Evolutionary conservation across 2,888 invertebrate genomes (phyloP).

Genomic region (Dorcus parallelipipedus): DNA sequence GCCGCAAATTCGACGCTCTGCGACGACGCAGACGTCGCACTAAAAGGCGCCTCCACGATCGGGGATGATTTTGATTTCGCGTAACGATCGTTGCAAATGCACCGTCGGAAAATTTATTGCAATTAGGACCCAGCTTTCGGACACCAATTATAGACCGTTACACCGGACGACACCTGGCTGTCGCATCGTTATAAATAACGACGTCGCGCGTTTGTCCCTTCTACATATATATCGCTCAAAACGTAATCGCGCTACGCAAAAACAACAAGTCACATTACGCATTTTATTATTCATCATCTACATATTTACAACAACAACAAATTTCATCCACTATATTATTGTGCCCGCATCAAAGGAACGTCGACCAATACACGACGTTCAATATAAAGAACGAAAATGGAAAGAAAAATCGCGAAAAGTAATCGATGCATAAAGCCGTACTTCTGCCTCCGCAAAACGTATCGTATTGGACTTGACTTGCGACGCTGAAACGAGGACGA

Average conservation of each 20-base stretch:
- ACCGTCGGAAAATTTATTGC: slow-evolving; percentile 23
- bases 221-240: slow-evolving; percentile 5
- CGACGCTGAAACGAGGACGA: slow-evolving; percentile 59
- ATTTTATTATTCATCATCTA: not conserved
- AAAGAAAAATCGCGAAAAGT: slow-evolving; percentile 84
- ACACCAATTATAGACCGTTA: slow-evolving; percentile 24
- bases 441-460: slow-evolving; percentile 78
- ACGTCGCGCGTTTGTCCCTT: not conserved
- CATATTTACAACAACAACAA: not conserved
- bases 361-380: slow-evolving; percentile 89
- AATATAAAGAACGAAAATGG: slow-evolving; percentile 86
- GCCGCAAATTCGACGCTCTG: slow-evolving; percentile 25
- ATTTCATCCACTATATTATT: not conserved
- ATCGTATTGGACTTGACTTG: slow-evolving; percentile 70
- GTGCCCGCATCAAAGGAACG: slow-evolving; percentile 56
- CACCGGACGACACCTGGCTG: slow-evolving; percentile 22
- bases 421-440: slow-evolving; percentile 80
- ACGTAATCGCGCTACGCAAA: not conserved
- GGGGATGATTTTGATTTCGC: slow-evolving; percentile 10
- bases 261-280: not conserved
- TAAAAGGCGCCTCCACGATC: slow-evolving; percentile 11
- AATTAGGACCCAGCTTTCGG: slow-evolving; percentile 18
- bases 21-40: slow-evolving; percentile 16
- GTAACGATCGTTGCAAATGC: slow-evolving; percentile 24
- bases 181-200: slow-evolving; percentile 14